These are phyloP conservation scores for Dendrolimus pini DNA, from an alignment of 2,888 invertebrate genomes.

Conservation along the genomic window DNA sequence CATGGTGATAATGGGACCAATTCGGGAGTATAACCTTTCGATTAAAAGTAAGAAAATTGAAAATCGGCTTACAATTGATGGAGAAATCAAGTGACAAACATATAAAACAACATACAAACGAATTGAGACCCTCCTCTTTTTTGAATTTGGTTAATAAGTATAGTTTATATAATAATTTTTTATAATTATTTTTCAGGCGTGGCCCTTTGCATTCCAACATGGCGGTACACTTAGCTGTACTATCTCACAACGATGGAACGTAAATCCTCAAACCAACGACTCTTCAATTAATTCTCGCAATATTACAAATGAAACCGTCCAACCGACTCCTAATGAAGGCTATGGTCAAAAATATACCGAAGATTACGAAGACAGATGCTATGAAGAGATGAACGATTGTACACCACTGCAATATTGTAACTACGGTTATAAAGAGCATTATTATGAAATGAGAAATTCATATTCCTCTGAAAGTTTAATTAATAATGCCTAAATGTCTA, in stretches of 20 bases:
- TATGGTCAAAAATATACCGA: constrained; percentile 53
- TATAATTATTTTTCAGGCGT: constrained; percentile 77
- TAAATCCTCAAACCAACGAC: constrained; percentile 36
- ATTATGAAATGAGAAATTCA: constrained; percentile 51
- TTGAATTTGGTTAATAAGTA: too few species aligned
- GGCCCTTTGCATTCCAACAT: constrained; percentile 88
- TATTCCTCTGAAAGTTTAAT: constrained; percentile 50
- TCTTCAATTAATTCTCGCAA: constrained; percentile 6
- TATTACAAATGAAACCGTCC: not conserved
- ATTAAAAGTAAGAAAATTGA: too few species aligned
- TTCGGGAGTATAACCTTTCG: too few species aligned
- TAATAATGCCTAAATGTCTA: constrained; percentile 31
- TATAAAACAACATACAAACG: too few species aligned
- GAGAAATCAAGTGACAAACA: too few species aligned
- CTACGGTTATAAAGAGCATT: constrained; percentile 60
- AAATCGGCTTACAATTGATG: too few species aligned
- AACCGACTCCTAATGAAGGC: constrained; percentile 14
- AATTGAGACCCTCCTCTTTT: too few species aligned
- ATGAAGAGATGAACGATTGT: constrained; percentile 48
- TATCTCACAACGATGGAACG: constrained; percentile 61
- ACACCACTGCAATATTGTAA: constrained; percentile 51
- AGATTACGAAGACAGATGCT: constrained; percentile 56
- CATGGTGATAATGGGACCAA: too few species aligned
- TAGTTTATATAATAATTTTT: not conserved
- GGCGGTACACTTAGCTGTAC: constrained; percentile 67